Percentiles rank a stretch among this genome's conserved stretches.
Evolutionary conservation across 2,797 vertebrate species (phyloP).

Genomic region (Okamejei kenojei): DNA sequence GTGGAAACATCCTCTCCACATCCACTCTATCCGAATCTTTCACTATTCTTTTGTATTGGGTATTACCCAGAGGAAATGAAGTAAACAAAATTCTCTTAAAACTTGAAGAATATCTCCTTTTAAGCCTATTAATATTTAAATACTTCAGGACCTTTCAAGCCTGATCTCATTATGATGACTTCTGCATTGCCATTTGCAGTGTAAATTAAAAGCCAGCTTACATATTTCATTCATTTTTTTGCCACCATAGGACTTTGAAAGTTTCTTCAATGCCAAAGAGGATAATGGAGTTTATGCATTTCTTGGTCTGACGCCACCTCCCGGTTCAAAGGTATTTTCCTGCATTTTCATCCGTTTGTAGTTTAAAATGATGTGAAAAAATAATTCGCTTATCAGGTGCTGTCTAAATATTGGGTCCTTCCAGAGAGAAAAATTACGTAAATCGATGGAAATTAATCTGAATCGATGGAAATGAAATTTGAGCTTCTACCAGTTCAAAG

Average conservation of each 20-base stretch:
- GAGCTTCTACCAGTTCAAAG: neutral
- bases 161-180: neutral
- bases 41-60: neutral
- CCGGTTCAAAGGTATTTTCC: slow-evolving; percentile 81
- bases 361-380: neutral
- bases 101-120: neutral
- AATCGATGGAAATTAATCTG: neutral
- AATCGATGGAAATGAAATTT: neutral
- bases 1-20: too few relatives aligned
- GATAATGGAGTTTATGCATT: slow-evolving; percentile 86
- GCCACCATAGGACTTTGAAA: slow-evolving; percentile 82
- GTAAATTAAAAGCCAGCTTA: neutral
- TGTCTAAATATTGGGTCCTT: too few relatives aligned
- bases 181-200: neutral
- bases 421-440: too few relatives aligned
- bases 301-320: slow-evolving; percentile 82
- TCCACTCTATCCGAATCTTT: too few relatives aligned
- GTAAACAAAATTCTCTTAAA: neutral
- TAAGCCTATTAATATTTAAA: neutral
- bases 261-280: slow-evolving; percentile 95
- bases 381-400: too few relatives aligned
- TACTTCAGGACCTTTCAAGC: too few relatives aligned
- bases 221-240: neutral
- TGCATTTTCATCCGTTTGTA: neutral
- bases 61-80: neutral